Evolutionary conservation across 2,888 invertebrate species (phyloP).

Genomic region (Conomelus anceps): DNA sequence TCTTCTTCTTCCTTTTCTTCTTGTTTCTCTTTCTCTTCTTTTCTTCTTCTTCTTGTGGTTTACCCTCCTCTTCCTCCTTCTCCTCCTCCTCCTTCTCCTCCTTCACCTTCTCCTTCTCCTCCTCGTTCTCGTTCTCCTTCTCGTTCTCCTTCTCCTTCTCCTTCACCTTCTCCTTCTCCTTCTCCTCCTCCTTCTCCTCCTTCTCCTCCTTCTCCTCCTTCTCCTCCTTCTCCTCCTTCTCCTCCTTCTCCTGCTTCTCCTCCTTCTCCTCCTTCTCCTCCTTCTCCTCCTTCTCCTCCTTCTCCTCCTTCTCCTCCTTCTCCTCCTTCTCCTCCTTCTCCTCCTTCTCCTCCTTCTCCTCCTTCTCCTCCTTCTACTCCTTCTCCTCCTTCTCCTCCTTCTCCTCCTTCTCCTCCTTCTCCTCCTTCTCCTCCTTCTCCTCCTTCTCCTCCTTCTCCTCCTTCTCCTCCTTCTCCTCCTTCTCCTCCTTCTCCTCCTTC

Average conservation of each 20-base stretch:
- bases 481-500: no score
- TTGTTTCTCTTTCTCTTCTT: background rate
- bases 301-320: background rate
- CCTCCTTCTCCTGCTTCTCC: background rate
- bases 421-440: no score
- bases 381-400: background rate
- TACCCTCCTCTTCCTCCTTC: background rate
- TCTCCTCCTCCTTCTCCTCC: background rate
- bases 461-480: no score
- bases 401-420: background rate
- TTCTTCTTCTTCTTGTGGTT: background rate
- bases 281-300: background rate
- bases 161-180: background rate
- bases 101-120: background rate
- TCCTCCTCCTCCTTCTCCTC: background rate
- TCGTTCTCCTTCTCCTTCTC: background rate
- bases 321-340: background rate
- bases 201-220: background rate
- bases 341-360: background rate
- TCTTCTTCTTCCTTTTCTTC: background rate
- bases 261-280: background rate
- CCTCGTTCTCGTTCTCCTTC: background rate
- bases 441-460: no score
- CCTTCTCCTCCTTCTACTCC: background rate
- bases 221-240: background rate